A percentile compares a stretch with the other conserved stretches of the same genome.
Conservation (phyloP, 1,140 invertebrate species). For the Pomacea maculata region DNA sequence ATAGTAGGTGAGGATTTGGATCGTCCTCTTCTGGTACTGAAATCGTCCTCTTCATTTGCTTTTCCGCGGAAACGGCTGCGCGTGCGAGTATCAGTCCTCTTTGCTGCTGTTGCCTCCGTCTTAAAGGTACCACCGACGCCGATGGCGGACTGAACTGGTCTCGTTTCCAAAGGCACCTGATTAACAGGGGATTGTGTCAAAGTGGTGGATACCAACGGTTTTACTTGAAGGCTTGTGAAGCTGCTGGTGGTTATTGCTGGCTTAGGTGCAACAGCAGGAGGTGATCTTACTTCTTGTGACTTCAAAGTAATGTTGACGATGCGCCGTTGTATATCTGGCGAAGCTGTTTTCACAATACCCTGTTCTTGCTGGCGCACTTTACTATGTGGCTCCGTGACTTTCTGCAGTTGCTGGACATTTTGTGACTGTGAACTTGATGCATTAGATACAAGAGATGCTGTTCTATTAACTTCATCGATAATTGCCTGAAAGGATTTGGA, state of each 20-base stretch:
- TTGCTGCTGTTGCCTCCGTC: constrained; percentile 16
- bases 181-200: no score
- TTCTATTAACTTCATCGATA: constrained; percentile 52
- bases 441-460: constrained; percentile 29
- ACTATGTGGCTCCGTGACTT: constrained; percentile 15
- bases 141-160: no score
- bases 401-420: background rate
- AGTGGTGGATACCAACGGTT: no score
- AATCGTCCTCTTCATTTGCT: constrained; percentile 27
- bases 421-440: constrained; percentile 12
- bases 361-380: constrained; percentile 13
- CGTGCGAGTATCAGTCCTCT: constrained; percentile 14
- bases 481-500: constrained; percentile 58
- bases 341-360: constrained; percentile 2
- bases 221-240: no score
- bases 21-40: constrained; percentile 14
- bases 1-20: constrained; percentile 31
- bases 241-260: background rate
- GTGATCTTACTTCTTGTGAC: constrained; percentile 2
- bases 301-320: constrained; percentile 24
- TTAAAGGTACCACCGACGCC: no score
- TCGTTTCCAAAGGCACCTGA: no score
- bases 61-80: constrained; percentile 31
- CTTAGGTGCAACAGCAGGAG: constrained; percentile 6
- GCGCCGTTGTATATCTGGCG: constrained; percentile 23